A percentile compares a stretch with the other conserved stretches of the same genome.
phyloP scores from a whole-genome alignment of 2,113 vertebrate genomes.

The Neogobius melanostomus region DNA sequence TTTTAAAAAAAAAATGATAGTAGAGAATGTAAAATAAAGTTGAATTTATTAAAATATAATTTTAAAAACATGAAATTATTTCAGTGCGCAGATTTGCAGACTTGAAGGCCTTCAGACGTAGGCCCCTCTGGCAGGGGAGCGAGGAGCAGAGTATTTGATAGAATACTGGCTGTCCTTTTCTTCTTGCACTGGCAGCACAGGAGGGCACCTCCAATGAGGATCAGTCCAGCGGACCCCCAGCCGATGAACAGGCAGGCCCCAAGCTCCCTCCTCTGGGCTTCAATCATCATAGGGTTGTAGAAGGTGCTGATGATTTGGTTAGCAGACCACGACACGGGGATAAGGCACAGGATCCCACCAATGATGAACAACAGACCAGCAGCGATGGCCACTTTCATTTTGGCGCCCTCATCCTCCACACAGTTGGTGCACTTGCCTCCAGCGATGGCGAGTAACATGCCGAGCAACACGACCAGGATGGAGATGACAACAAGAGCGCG shows the following conservation, averaged over 20 bases:
- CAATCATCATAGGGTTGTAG: conserved; percentile 81
- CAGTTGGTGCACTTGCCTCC: conserved; percentile 81
- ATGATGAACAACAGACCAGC: conserved; percentile 71
- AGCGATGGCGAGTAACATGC: conserved; percentile 57
- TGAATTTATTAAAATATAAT: conserved; percentile 15
- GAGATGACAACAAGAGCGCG: conserved; percentile 77
- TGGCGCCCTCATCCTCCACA: conserved; percentile 65
- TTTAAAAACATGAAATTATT: neutral
- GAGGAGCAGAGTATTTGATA: conserved; percentile 70
- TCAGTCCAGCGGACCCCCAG: conserved; percentile 81
- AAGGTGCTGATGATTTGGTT: conserved; percentile 82
- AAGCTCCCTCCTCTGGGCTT: conserved; percentile 84
- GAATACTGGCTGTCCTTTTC: conserved; percentile 54
- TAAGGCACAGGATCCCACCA: conserved; percentile 75
- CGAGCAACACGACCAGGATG: conserved; percentile 70
- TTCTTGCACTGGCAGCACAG: conserved; percentile 79
- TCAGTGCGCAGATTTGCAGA: neutral
- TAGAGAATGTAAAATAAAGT: neutral
- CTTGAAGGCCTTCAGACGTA: conserved; percentile 60
- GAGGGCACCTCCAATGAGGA: conserved; percentile 79
- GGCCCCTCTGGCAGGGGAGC: conserved; percentile 55
- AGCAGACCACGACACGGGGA: conserved; percentile 86
- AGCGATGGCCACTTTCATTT: conserved; percentile 61
- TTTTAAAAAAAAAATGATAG: too few relatives aligned
- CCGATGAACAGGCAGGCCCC: conserved; percentile 87